These are phyloP conservation scores for Miopithecus talapoin DNA, from an alignment of 2,797 vertebrate species.

Conservation along the genomic window DNA sequence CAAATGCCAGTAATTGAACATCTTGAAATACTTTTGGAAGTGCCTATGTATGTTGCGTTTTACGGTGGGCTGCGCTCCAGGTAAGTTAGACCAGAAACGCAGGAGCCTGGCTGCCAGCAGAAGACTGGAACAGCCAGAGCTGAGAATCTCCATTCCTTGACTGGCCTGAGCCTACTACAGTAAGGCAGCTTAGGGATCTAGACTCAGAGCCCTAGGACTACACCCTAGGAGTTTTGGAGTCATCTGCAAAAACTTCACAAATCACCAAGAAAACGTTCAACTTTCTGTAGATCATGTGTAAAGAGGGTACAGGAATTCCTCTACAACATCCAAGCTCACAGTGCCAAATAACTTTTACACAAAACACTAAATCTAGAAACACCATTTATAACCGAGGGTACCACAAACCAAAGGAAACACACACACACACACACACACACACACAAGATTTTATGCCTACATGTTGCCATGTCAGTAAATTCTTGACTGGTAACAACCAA, in stretches of 20 bases:
- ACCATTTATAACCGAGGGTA: fast-evolving
- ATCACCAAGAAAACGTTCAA: fast-evolving
- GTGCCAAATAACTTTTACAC: not conserved
- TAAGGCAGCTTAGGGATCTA: fast-evolving
- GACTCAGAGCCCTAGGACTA: not conserved
- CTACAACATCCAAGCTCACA: fast-evolving
- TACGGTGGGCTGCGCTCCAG: fast-evolving
- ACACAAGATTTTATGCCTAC: too few relatives aligned
- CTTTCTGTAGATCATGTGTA: fast-evolving
- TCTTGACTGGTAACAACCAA: not conserved
- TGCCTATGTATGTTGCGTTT: fast-evolving
- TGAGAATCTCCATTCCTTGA: fast-evolving
- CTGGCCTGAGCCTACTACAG: not conserved
- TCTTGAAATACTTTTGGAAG: not conserved
- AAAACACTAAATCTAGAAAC: not conserved
- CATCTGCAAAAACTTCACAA: not conserved
- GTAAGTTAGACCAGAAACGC: not conserved
- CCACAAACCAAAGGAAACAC: not conserved
- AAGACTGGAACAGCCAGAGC: not conserved
- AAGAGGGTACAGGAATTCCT: too few relatives aligned
- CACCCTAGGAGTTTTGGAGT: fast-evolving
- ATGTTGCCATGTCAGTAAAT: not conserved
- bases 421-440: too few relatives aligned
- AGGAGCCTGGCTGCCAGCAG: fast-evolving
- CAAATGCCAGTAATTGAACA: not conserved